A percentile compares a stretch with the other conserved stretches of the same genome.
Conservation (phyloP, 1,140 invertebrate genomes). For the Pogonomyrmex barbatus region DNA sequence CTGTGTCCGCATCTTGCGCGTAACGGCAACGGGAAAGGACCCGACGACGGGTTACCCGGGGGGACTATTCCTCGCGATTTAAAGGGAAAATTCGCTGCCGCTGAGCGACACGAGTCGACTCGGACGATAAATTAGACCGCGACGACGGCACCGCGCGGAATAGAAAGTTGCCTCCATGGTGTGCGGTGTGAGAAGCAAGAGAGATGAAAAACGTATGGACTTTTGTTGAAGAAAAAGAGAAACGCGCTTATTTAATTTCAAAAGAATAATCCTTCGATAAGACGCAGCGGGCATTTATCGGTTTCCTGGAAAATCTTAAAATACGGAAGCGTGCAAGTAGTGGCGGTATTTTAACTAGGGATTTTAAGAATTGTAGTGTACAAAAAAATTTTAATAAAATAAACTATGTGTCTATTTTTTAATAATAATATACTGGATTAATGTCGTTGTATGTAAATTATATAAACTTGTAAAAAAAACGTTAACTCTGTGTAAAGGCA, state of each 20-base stretch:
- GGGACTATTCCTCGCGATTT: constrained; percentile 37
- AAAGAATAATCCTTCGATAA: not conserved
- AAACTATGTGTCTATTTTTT: not conserved
- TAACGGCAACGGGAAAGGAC: constrained; percentile 14
- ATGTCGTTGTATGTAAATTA: not conserved
- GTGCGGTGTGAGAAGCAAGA: constrained; percentile 40
- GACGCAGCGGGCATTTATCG: not conserved
- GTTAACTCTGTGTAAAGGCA: not conserved
- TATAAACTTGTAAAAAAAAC: constrained; percentile 1
- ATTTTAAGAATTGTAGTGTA: not conserved
- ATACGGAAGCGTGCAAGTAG: too few species aligned
- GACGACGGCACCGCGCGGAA: constrained; percentile 60
- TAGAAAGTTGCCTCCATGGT: constrained; percentile 76
- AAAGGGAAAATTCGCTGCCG: constrained; percentile 35
- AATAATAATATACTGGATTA: not conserved
- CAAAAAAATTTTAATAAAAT: not conserved
- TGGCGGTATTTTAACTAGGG: not conserved
- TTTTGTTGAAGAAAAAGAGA: constrained; percentile 18
- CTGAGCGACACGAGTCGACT: constrained; percentile 25
- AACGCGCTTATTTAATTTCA: constrained; percentile 12
- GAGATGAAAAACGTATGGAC: constrained; percentile 51
- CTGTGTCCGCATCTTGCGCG: constrained; percentile 9
- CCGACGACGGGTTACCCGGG: not conserved
- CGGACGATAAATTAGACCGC: constrained; percentile 75
- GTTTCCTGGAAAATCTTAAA: not conserved